Conservation (phyloP, 2,797 vertebrate genomes). For the Sparus aurata region DNA sequence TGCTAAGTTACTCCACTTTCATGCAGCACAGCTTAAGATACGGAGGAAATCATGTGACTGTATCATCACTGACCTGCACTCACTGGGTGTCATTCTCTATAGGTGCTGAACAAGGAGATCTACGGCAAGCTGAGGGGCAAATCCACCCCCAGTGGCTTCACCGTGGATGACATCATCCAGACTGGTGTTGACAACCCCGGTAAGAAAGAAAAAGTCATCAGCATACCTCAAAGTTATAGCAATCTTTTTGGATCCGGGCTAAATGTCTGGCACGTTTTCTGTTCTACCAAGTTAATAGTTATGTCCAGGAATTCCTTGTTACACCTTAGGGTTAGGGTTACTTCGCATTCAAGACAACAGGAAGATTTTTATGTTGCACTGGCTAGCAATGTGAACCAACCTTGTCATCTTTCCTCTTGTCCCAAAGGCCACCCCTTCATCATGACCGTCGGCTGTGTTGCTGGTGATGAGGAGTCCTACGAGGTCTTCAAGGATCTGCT, state of each 20-base stretch:
- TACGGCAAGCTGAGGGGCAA: slow-evolving; percentile 92
- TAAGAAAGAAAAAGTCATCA: slow-evolving; percentile 64
- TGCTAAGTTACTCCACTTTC: background rate
- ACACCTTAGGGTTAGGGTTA: too few relatives aligned
- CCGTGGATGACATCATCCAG: slow-evolving; percentile 93
- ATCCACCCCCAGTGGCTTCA: slow-evolving; percentile 94
- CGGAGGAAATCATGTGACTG: background rate
- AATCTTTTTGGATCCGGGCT: background rate
- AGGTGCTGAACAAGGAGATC: slow-evolving; percentile 87
- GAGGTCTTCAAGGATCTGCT: slow-evolving; percentile 92
- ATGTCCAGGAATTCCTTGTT: background rate
- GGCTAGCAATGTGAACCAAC: background rate
- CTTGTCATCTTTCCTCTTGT: background rate
- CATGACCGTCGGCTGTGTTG: slow-evolving; percentile 96
- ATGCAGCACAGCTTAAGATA: background rate
- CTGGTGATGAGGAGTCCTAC: slow-evolving; percentile 94
- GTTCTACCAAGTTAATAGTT: background rate
- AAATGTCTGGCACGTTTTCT: background rate
- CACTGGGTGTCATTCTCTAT: background rate
- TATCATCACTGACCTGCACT: slow-evolving; percentile 24
- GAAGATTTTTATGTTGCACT: background rate
- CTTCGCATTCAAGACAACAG: too few relatives aligned
- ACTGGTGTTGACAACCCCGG: slow-evolving; percentile 96
- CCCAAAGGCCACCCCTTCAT: slow-evolving; percentile 93
- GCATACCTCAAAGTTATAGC: background rate